A percentile compares a stretch with the other conserved stretches of the same genome.
Evolutionary conservation across 2,113 vertebrate species (phyloP).

Genomic region (Gorilla gorilla): DNA sequence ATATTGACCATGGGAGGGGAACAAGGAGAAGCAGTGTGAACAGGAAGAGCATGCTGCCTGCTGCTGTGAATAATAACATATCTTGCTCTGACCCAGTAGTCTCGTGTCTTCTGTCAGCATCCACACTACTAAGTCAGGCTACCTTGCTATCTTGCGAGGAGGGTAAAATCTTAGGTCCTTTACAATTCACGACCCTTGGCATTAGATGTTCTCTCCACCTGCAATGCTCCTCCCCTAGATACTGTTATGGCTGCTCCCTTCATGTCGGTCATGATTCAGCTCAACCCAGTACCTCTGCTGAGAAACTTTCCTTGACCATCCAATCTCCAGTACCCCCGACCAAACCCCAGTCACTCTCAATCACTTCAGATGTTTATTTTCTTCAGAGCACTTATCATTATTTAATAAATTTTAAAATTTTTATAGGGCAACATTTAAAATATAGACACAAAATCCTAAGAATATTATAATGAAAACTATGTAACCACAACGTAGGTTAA

Average conservation of each 20-base stretch:
- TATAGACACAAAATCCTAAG: neutral
- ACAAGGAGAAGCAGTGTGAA: fast-evolving
- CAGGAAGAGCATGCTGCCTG: neutral
- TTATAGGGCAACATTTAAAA: neutral
- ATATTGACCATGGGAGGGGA: neutral
- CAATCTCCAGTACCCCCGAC: neutral
- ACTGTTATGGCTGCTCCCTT: neutral
- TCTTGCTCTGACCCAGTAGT: neutral
- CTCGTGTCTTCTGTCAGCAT: neutral
- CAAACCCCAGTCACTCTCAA: neutral
- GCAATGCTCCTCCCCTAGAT: neutral
- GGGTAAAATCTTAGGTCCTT: neutral
- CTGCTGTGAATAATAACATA: neutral
- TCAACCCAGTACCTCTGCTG: neutral
- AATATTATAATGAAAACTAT: neutral
- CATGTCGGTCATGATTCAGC: neutral
- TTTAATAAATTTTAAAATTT: neutral
- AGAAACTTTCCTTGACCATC: neutral
- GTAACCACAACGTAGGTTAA: neutral
- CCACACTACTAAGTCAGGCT: neutral
- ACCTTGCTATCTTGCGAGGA: neutral
- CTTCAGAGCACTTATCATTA: neutral
- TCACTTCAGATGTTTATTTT: neutral
- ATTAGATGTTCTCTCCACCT: neutral
- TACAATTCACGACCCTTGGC: neutral